phyloP scores from a whole-genome alignment of 2,888 invertebrate species.

The Pedicia rivosa region DNA sequence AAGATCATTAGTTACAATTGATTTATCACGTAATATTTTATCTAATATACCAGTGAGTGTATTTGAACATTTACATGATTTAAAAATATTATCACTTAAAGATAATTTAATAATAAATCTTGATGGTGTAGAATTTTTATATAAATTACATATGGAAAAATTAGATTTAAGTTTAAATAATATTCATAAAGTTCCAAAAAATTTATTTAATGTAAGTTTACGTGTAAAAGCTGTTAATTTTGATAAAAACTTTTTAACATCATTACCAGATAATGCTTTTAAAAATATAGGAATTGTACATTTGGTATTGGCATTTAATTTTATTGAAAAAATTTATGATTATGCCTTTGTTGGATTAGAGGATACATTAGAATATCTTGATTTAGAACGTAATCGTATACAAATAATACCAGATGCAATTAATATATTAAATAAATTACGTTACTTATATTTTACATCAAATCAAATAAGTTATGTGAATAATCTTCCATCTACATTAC shows the following conservation, averaged over 20 bases:
- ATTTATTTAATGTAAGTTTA: constrained; percentile 51
- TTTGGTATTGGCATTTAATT: constrained; percentile 66
- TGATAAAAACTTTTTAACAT: constrained; percentile 59
- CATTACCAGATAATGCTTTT: constrained; percentile 49
- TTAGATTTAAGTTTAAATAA: constrained; percentile 75
- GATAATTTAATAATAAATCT: constrained; percentile 22
- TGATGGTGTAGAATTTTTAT: constrained; percentile 22
- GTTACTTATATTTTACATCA: constrained; percentile 69
- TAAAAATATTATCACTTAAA: constrained; percentile 26
- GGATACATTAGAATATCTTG: constrained; percentile 61
- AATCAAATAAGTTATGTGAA: constrained; percentile 50
- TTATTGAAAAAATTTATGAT: constrained; percentile 48
- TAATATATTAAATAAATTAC: constrained; percentile 46
- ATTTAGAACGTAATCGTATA: constrained; percentile 66
- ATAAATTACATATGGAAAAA: constrained; percentile 52
- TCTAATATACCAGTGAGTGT: constrained; percentile 24
- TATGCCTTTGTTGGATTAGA: constrained; percentile 58
- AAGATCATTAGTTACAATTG: constrained; percentile 27
- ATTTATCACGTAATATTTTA: constrained; percentile 27
- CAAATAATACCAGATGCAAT: constrained; percentile 53
- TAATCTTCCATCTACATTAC: constrained; percentile 48
- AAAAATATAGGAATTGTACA: constrained; percentile 54
- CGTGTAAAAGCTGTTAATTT: constrained; percentile 67
- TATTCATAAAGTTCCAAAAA: constrained; percentile 47
- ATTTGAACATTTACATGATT: constrained; percentile 26